Percentiles rank a stretch among this genome's conserved stretches.
phyloP scores from a whole-genome alignment of 92 coral and sea anemone genomes.

The Bergia puertoricense region DNA sequence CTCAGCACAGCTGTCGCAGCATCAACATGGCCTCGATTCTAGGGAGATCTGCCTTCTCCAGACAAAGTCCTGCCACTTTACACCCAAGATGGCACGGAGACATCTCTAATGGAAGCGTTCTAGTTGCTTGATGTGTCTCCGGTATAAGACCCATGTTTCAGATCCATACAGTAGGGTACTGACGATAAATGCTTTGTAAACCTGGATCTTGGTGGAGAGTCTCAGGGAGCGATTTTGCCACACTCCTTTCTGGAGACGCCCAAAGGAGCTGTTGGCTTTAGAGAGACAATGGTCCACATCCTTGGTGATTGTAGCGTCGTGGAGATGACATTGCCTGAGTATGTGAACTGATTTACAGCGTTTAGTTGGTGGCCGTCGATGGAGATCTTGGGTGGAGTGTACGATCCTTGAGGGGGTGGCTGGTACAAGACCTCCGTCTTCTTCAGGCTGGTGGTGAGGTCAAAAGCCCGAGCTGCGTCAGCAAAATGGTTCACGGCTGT shows the following conservation, averaged over 20 bases:
- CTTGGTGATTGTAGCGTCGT: too few species aligned
- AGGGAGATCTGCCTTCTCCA: too few species aligned
- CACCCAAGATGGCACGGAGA: neutral
- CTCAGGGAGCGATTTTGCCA: too few species aligned
- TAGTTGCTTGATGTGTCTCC: neutral
- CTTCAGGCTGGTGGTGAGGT: neutral
- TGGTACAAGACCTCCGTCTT: too few species aligned
- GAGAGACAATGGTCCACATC: too few species aligned
- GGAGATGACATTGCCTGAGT: neutral
- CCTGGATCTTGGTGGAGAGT: neutral
- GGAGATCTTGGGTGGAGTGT: too few species aligned
- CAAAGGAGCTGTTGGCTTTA: neutral
- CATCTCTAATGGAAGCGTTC: neutral
- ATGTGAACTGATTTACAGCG: neutral
- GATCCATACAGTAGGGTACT: too few species aligned
- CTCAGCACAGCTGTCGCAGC: too few species aligned
- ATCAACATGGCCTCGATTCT: too few species aligned
- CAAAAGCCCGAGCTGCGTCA: neutral
- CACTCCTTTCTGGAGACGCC: neutral
- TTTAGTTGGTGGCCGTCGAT: too few species aligned
- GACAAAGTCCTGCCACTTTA: neutral
- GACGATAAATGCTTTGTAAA: neutral
- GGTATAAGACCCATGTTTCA: neutral
- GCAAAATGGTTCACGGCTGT: constrained; percentile 12
- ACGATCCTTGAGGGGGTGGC: too few species aligned